Evolutionary conservation across 2,888 invertebrate species (phyloP).

Genomic region (Drosophila longiperda): DNA sequence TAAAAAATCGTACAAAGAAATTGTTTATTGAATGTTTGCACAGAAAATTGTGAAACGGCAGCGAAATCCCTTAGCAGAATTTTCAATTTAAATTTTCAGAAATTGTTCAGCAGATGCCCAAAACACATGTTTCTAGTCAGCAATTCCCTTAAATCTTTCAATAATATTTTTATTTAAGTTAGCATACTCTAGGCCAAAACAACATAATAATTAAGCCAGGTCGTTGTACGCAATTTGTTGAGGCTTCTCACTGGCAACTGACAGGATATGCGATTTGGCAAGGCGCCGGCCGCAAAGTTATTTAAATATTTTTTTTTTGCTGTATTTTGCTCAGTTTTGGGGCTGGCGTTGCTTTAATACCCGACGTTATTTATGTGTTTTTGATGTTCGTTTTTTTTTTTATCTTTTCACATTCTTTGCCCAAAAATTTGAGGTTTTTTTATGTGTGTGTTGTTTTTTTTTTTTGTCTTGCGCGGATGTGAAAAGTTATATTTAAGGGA

Average conservation of each 20-base stretch:
- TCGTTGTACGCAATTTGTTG: conserved; percentile 48
- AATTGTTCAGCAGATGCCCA: background rate
- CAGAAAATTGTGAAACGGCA: background rate
- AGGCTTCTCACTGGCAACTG: conserved; percentile 28
- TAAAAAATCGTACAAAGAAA: conserved; percentile 7
- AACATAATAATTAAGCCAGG: conserved; percentile 51
- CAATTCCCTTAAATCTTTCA: background rate
- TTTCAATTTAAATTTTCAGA: conserved; percentile 40
- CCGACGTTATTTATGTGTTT: conserved; percentile 43
- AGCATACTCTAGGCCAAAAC: background rate
- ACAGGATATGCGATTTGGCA: conserved; percentile 6
- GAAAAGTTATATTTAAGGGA: conserved; percentile 40
- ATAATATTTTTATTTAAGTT: background rate
- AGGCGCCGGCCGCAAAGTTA: conserved; percentile 25
- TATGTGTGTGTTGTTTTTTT: conserved; percentile 8
- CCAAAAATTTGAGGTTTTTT: conserved; percentile 16
- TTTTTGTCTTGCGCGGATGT: conserved; percentile 15
- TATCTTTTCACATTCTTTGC: conserved; percentile 14
- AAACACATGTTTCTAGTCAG: conserved; percentile 1
- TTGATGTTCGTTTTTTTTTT: conserved; percentile 10
- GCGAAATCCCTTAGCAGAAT: conserved; percentile 11
- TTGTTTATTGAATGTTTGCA: conserved; percentile 48
- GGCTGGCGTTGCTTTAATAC: conserved; percentile 31
- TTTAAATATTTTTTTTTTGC: conserved; percentile 58
- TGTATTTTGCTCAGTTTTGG: conserved; percentile 27